Percentiles rank a stretch among this genome's conserved stretches.
Evolutionary conservation across 2,113 vertebrate species (phyloP).

Genomic region (Phrynosoma blainvillii): DNA sequence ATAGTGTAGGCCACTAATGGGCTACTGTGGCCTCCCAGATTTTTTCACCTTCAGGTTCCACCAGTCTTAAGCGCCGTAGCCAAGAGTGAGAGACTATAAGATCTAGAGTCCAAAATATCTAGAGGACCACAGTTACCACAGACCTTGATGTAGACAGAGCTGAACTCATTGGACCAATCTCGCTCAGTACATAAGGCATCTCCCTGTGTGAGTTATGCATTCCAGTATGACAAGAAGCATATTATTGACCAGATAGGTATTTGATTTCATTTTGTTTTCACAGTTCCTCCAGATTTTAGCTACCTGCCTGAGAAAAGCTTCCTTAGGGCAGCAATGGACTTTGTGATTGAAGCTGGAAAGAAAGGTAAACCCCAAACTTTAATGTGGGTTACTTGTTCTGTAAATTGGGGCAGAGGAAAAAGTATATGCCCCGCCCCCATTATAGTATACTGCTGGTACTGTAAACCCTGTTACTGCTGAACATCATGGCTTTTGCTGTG

Average conservation of each 20-base stretch:
- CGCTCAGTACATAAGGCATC: no score
- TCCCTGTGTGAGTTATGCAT: constrained; percentile 25
- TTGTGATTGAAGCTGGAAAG: constrained; percentile 86
- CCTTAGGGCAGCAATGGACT: constrained; percentile 84
- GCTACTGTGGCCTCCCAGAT: neutral
- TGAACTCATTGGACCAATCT: neutral
- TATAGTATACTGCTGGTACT: no score
- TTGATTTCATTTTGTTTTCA: constrained; percentile 59
- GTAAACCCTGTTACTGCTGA: neutral
- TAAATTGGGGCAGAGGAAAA: neutral
- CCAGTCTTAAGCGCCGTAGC: neutral
- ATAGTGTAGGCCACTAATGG: neutral
- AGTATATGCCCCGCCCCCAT: neutral
- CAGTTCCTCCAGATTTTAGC: constrained; percentile 93
- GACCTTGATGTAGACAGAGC: neutral
- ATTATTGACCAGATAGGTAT: constrained; percentile 45
- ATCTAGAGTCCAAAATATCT: neutral
- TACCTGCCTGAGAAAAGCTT: constrained; percentile 93
- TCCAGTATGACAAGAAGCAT: constrained; percentile 40
- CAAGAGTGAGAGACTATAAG: neutral
- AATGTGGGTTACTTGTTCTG: neutral
- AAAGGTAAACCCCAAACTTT: constrained; percentile 81
- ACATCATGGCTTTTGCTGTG: neutral
- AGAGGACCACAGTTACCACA: neutral
- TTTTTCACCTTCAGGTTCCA: neutral